Conservation (phyloP, 1,140 invertebrate species). For the Lepidotrigona ventralis region DNA sequence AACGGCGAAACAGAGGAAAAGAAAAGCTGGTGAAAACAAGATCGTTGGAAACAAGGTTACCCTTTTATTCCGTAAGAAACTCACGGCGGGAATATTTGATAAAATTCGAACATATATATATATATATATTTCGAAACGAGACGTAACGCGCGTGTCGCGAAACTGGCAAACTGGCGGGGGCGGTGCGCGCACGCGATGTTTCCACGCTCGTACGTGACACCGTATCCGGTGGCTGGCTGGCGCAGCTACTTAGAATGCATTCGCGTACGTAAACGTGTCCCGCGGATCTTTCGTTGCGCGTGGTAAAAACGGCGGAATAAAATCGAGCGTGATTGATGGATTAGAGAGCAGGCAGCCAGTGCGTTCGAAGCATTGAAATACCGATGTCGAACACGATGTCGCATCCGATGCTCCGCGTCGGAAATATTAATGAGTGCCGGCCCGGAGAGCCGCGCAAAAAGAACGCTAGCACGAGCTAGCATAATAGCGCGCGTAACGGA, state of each 20-base stretch:
- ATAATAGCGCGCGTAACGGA: neutral
- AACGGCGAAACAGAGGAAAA: too few relatives aligned
- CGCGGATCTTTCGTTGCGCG: neutral
- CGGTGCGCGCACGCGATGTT: neutral
- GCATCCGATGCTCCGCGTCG: too few relatives aligned
- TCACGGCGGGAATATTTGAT: neutral
- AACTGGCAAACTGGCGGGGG: neutral
- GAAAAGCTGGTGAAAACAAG: neutral
- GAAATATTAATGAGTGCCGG: neutral
- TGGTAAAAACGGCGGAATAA: slow-evolving; percentile 4
- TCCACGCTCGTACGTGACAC: neutral
- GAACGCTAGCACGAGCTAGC: neutral
- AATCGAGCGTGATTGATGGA: slow-evolving; percentile 21
- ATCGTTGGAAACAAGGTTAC: neutral
- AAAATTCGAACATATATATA: neutral
- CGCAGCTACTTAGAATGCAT: slow-evolving; percentile 14
- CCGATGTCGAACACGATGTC: neutral
- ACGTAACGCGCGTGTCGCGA: neutral
- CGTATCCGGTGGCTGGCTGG: neutral
- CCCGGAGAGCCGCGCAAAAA: neutral
- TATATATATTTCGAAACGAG: neutral
- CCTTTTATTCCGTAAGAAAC: neutral
- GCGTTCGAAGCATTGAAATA: neutral
- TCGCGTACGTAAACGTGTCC: neutral
- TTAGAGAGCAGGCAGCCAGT: neutral